Percentiles rank a stretch among this genome's conserved stretches.
Evolutionary conservation across 2,113 vertebrate genomes (phyloP).

Genomic region (Vicugna pacos): DNA sequence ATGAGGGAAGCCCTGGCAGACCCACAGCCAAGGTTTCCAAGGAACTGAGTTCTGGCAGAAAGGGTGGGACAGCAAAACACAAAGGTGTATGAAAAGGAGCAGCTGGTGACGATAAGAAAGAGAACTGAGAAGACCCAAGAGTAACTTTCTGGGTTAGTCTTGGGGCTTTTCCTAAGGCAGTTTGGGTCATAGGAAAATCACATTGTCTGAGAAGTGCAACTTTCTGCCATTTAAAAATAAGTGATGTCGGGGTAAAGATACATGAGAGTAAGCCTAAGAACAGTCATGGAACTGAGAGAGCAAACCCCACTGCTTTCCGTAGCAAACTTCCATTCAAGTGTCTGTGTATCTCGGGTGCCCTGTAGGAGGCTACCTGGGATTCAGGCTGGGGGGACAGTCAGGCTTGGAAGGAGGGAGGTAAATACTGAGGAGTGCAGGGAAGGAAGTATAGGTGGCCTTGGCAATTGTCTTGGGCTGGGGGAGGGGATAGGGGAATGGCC

Average conservation of each 20-base stretch:
- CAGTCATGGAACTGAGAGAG: background rate
- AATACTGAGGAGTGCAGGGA: background rate
- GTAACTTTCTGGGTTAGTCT: background rate
- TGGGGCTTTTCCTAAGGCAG: background rate
- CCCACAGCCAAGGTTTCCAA: no score
- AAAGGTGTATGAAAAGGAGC: background rate
- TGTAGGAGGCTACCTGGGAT: background rate
- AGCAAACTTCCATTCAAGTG: background rate
- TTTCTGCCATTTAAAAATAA: background rate
- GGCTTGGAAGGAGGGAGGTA: background rate
- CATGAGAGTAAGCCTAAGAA: background rate
- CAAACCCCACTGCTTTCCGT: background rate
- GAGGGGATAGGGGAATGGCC: background rate
- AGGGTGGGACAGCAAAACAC: background rate
- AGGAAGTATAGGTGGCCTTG: background rate
- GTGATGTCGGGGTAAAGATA: background rate
- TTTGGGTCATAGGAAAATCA: background rate
- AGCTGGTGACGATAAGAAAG: background rate
- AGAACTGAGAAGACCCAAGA: background rate
- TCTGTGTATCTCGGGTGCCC: background rate
- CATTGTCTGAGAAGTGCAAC: background rate
- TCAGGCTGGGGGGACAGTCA: background rate
- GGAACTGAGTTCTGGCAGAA: background rate
- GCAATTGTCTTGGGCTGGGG: background rate
- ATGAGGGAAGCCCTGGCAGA: background rate